Base-by-base conservation (phyloP, 2,113 vertebrate genomes). In the Trichechus manatus region DNA sequence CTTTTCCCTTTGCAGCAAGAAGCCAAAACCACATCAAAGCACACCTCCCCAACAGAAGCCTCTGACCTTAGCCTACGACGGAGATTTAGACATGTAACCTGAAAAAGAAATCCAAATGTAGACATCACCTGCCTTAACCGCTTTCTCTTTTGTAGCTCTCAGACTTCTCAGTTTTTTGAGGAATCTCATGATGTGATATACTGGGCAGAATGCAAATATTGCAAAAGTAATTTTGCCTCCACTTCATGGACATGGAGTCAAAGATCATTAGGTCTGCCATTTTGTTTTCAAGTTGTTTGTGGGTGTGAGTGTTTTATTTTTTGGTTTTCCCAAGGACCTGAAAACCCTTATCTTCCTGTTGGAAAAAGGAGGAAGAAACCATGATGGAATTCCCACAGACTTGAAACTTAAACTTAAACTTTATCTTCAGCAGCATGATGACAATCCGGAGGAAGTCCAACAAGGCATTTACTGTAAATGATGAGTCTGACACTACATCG, bases 81-180 rank as follows among this genome's bases (percentile, higher is more conserved):
- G 99, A 96, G 99, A 99, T 95, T 97, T 99, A 98, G 99, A 99
- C 97, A 99, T 99, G 99, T 99, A 98, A 99, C 96, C 93, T 91
- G 93, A 95, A 87, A 96, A 96, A 96, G 93, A 97, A 98, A 98
- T 97, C 98, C 98, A 98, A 98, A 98, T 98, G 97, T 98, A 98
- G 98, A 99, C 98, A 98, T 99, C 98, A 2, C 95, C 98, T 99
- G 98, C 99, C 99, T 99, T 99, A 99, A 98, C 97, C 77, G 97
- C 98, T 98, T 98, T 98, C 97, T 98, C 98, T 98, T 98, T 98
- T 98, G 98, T 98, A 98, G 98, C 97, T 98, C 94, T 98, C 95
- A 1, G 98, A 98, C 97, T 98, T 98, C 98, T 98, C 98, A 98
- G 98, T 98, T 98, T 98, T 99, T 99, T 98, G 98, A 98, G 98